A percentile compares a stretch with the other conserved stretches of the same genome.
Evolutionary conservation across 2,797 vertebrate species (phyloP).

Genomic region (Lutra lutra): DNA sequence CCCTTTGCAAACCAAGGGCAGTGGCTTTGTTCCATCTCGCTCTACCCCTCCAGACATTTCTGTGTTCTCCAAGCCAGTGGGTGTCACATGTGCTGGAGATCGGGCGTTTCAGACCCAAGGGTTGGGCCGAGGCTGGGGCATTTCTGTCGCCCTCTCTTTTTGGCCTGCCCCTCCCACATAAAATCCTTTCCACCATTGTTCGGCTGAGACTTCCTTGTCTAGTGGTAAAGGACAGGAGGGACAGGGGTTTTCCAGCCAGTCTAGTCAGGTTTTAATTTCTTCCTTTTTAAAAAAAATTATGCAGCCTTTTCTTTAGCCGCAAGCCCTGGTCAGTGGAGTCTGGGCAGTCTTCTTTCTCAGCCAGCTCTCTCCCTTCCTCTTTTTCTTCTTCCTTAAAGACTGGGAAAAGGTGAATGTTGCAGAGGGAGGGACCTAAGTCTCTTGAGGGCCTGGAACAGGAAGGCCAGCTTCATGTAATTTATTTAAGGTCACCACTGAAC

Average conservation of each 20-base stretch:
- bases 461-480: background rate
- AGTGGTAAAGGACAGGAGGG: background rate
- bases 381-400: background rate
- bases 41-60: fast-evolving
- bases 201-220: background rate
- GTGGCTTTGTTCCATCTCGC: background rate
- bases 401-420: background rate
- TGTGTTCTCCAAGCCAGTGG: background rate
- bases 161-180: background rate
- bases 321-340: background rate
- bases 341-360: background rate
- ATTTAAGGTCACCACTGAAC: background rate
- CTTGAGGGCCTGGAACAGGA: background rate
- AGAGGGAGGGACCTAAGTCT: background rate
- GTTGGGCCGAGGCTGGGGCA: background rate
- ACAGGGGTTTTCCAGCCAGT: constrained; percentile 57
- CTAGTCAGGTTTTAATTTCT: background rate
- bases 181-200: background rate
- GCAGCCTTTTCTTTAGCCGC: background rate
- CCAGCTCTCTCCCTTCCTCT: background rate
- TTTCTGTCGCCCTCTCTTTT: background rate
- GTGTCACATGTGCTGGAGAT: too few species aligned
- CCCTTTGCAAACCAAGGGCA: background rate
- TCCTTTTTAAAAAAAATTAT: background rate
- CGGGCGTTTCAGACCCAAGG: background rate